These are phyloP conservation scores for Bembecia ichneumoniformis DNA, from an alignment of 2,888 invertebrate species.

Conservation along the genomic window DNA sequence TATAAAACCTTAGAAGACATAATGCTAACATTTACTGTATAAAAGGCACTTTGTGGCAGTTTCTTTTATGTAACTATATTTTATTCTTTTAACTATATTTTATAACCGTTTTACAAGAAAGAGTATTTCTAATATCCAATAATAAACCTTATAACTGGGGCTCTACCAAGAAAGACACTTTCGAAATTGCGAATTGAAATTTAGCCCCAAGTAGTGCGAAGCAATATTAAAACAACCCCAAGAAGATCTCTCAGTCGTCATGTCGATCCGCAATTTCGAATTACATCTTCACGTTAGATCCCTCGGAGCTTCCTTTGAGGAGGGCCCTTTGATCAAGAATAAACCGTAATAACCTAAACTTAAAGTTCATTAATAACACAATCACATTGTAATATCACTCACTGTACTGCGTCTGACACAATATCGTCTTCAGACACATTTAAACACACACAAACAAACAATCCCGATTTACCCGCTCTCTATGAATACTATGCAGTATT, in stretches of 20 bases:
- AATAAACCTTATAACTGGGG: conserved; percentile 18
- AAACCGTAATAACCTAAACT: conserved; percentile 37
- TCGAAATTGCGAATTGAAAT: too few relatives aligned
- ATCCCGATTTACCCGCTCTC: conserved; percentile 42
- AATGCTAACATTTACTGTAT: conserved; percentile 40
- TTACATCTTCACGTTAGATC: too few relatives aligned
- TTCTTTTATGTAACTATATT: conserved; percentile 46
- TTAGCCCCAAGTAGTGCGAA: too few relatives aligned
- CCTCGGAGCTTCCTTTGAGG: not conserved
- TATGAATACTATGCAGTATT: conserved; percentile 29
- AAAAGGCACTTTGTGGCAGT: conserved; percentile 72
- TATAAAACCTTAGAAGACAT: conserved; percentile 18
- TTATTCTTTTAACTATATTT: conserved; percentile 38
- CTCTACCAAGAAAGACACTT: too few relatives aligned
- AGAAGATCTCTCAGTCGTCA: too few relatives aligned
- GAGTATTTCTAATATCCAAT: conserved; percentile 46
- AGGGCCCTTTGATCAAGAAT: not conserved
- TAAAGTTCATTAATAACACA: conserved; percentile 63
- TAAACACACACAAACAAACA: conserved; percentile 37
- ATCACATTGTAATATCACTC: conserved; percentile 71
- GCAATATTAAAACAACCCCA: too few relatives aligned
- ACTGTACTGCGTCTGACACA: conserved; percentile 52
- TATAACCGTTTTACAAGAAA: conserved; percentile 48
- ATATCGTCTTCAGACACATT: conserved; percentile 53
- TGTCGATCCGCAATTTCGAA: too few relatives aligned